Conservation (phyloP, 2,888 invertebrate genomes). For the Cataglyphis rosenhaueri region DNA sequence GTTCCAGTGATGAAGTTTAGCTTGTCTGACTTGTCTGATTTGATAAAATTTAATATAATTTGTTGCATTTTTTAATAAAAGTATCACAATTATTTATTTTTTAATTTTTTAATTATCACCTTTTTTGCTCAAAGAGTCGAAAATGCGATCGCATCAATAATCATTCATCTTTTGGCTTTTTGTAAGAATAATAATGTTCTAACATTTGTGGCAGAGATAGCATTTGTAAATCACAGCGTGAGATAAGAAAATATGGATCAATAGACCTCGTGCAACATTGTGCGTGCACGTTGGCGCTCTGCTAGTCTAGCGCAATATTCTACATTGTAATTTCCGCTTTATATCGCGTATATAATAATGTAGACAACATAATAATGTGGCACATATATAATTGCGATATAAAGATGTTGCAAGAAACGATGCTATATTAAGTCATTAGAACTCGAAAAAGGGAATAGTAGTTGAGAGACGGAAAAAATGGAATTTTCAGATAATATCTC, state of each 20-base stretch:
- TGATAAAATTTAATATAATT: background rate
- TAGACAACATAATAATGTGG: conserved; percentile 6
- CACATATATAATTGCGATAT: background rate
- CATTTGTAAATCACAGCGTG: conserved; percentile 36
- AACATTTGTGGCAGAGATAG: background rate
- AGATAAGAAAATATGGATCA: conserved; percentile 50
- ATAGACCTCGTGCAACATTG: conserved; percentile 48
- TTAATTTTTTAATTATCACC: background rate
- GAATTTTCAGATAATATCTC: conserved; percentile 1
- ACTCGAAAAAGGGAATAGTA: background rate
- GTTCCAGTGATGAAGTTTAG: background rate
- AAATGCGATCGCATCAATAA: conserved; percentile 25
- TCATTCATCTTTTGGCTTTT: conserved; percentile 18
- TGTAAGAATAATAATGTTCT: conserved; percentile 33
- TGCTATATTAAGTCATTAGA: conserved; percentile 21
- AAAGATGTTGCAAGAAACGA: conserved; percentile 25
- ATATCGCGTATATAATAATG: conserved; percentile 28
- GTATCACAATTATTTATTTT: background rate
- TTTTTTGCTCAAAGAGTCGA: background rate
- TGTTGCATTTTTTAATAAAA: background rate
- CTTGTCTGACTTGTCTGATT: background rate
- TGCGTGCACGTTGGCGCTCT: conserved; percentile 29
- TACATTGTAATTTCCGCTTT: conserved; percentile 34
- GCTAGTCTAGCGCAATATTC: conserved; percentile 11
- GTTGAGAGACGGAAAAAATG: background rate